Evolutionary conservation across 2,797 vertebrate genomes (phyloP).

Genomic region (Corythornis leucogaster): DNA sequence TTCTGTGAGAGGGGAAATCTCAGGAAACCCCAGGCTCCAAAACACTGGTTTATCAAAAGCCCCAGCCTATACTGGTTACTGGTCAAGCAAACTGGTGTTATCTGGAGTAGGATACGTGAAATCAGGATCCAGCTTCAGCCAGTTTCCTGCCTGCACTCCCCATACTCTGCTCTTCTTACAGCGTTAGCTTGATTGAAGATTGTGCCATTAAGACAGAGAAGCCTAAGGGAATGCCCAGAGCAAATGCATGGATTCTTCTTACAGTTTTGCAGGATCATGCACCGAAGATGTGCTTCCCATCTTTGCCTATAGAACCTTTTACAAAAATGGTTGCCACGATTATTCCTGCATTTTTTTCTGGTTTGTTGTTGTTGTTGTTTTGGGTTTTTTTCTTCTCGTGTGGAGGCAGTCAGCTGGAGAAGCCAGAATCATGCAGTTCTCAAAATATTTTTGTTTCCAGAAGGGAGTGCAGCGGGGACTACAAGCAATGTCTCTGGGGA

Average conservation of each 20-base stretch:
- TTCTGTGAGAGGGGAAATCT: background rate
- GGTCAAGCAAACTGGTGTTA: background rate
- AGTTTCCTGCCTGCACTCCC: background rate
- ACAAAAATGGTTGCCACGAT: background rate
- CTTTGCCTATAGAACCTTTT: background rate
- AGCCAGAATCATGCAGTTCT: background rate
- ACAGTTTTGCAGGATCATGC: background rate
- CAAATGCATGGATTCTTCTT: background rate
- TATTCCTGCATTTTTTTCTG: background rate
- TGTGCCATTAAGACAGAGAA: background rate
- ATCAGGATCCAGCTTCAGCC: background rate
- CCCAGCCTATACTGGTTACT: background rate
- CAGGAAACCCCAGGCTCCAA: background rate
- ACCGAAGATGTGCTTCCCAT: background rate
- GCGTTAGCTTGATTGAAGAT: background rate
- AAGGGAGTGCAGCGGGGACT: background rate
- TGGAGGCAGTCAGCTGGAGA: background rate
- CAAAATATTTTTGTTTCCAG: background rate
- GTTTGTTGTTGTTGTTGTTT: background rate
- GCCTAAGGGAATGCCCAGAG: constrained; percentile 27
- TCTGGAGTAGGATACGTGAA: background rate
- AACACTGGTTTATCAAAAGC: background rate
- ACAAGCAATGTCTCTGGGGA: background rate
- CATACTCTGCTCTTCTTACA: background rate
- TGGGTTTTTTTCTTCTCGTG: background rate